A percentile compares a stretch with the other conserved stretches of the same genome.
phyloP scores from a whole-genome alignment of 2,797 vertebrate species.

The Chrosomus eos region DNA sequence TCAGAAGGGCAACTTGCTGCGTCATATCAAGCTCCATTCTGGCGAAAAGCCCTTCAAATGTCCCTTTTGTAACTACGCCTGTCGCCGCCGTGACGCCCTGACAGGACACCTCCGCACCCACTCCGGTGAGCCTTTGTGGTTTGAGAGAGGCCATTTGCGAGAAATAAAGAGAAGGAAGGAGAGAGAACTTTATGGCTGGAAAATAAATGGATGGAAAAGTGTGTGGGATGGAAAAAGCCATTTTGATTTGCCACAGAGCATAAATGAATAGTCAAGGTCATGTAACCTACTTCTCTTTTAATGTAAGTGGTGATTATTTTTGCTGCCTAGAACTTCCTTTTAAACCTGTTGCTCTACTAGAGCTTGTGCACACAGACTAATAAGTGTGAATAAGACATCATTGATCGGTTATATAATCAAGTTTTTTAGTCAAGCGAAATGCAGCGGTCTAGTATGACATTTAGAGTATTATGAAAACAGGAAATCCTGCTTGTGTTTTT shows the following conservation, averaged over 20 bases:
- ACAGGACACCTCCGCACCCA: conserved; percentile 95
- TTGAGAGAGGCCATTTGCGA: conserved; percentile 10
- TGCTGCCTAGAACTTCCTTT: background rate
- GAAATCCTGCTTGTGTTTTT: conserved; percentile 78
- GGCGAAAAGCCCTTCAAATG: conserved; percentile 99
- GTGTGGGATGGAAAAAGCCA: conserved; percentile 52
- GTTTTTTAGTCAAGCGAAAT: conserved; percentile 21
- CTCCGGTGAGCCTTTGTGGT: conserved; percentile 80
- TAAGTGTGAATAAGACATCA: background rate
- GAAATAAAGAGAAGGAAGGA: conserved; percentile 29
- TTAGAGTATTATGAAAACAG: conserved; percentile 77
- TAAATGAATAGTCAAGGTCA: conserved; percentile 23
- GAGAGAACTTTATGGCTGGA: conserved; percentile 37
- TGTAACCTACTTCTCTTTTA: conserved; percentile 25
- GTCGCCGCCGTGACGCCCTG: conserved; percentile 91
- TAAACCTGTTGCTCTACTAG: conserved; percentile 3
- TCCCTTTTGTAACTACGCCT: conserved; percentile 94
- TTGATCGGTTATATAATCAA: background rate
- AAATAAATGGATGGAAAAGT: conserved; percentile 50
- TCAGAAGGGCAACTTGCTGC: conserved; percentile 94
- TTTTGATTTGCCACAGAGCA: conserved; percentile 38
- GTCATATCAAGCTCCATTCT: conserved; percentile 97
- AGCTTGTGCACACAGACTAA: background rate
- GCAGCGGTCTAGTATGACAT: conserved; percentile 73
- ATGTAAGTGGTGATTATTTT: conserved; percentile 21